Base-by-base conservation (phyloP, 2,797 vertebrate species). In the Leptatherina wallacei region DNA sequence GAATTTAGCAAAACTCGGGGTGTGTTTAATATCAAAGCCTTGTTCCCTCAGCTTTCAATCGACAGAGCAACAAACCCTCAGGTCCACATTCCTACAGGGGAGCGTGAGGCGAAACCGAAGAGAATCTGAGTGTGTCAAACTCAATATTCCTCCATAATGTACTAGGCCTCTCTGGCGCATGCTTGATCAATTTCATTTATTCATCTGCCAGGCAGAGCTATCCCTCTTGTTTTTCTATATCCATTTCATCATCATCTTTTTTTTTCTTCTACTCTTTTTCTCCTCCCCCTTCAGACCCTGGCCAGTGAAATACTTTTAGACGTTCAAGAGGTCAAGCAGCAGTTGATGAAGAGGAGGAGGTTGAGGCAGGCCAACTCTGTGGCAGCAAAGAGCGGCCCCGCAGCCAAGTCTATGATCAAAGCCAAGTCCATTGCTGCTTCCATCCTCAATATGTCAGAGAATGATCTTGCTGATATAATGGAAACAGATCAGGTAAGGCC, bases 361-460 rank as follows among this genome's bases (percentile, higher is more conserved):
- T 94, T 89, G 92, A 93, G 85, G 80, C 89, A 92, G 89, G 81
- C 85, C 82, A 85, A 54, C 86, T 84, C 93, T 89, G 90, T 83
- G 65, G 81, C 84, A 69, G 84, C 75, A 70, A 65, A 80, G 82
- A 91, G 85, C 47, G 29, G 86, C 72, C 90, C 95, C 88, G 95
- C 92, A 73, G 94, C 94, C 91, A 91, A 94, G 81, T 97, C 95
- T 55, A 93, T 98, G 85, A 95, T 93, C 86, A 95, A 94, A 94
- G 97, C 95, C 65, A 95, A 96, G 82, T 94, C 93, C 72, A 89
- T 97, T 71, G 97, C 96, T 84, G 96, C 96, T 0, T 97, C 96
- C 85, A 98, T 99, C 81, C 95, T 98, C 89, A 96, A 99, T 81
- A 95, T 99, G 94, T 97, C 96, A 60, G 94, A 85, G 73, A 92